phyloP scores from a whole-genome alignment of 2,888 invertebrate species.

The Drosophila kambysellisi region DNA sequence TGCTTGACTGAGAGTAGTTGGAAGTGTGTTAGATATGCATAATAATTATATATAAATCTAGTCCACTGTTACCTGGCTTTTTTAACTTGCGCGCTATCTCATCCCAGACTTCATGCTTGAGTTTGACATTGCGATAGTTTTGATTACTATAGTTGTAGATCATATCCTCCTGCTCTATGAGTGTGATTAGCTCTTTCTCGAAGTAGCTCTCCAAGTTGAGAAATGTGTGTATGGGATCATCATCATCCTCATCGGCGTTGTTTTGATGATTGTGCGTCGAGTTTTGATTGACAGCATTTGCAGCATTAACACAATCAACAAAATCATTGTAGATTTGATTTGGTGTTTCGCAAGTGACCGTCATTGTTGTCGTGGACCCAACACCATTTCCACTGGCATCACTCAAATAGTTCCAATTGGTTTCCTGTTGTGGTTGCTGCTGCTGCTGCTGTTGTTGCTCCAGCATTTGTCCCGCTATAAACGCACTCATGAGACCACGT shows the following conservation, averaged over 20 bases:
- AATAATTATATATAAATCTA: background rate
- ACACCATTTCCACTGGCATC: constrained; percentile 58
- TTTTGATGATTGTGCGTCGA: constrained; percentile 46
- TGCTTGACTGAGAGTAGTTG: constrained; percentile 71
- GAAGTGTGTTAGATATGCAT: background rate
- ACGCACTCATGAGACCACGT: constrained; percentile 47
- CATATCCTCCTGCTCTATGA: constrained; percentile 80
- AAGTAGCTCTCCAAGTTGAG: constrained; percentile 84
- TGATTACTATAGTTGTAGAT: constrained; percentile 81
- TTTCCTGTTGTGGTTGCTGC: constrained; percentile 60
- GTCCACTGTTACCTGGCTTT: constrained; percentile 69
- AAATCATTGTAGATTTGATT: constrained; percentile 74
- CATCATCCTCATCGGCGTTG: constrained; percentile 79
- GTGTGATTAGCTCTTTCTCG: constrained; percentile 82
- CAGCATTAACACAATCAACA: constrained; percentile 75
- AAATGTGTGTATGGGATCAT: constrained; percentile 84
- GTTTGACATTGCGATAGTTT: constrained; percentile 81
- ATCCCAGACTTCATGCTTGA: constrained; percentile 82
- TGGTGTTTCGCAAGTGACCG: constrained; percentile 52
- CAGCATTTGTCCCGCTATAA: constrained; percentile 67
- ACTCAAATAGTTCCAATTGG: constrained; percentile 76
- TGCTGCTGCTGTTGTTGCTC: constrained; percentile 64
- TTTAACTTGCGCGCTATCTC: constrained; percentile 83
- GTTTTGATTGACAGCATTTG: constrained; percentile 45
- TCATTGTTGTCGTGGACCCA: constrained; percentile 46